Base-by-base conservation (phyloP, 1,140 invertebrate genomes). In the Papilio glaucus region DNA sequence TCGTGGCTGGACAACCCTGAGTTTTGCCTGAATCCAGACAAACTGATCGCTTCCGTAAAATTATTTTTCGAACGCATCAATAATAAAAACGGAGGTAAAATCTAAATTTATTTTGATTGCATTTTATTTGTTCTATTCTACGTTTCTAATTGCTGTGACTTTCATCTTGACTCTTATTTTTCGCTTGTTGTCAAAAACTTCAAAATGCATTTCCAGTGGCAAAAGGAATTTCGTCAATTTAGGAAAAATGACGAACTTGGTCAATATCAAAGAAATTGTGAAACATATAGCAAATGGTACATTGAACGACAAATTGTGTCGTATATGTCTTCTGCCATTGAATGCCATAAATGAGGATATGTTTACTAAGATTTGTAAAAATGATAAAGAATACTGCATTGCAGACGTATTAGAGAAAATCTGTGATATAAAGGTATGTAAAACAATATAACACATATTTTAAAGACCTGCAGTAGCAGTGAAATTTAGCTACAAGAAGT, bases 261-360 rank as follows among this genome's bases (percentile, higher is more conserved):
- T 87, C 61, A 81, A 88, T 73, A 53, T 85, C 60, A 87, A 85
- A 71, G 65, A 80, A 69, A 75, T 92, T 29, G 65, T 92, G 21
- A 87, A 88, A 77, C 84, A 88, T 61, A 72, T 92, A 26, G 80
- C 81, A 62, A 87, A 92, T 75, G 88, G 88, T 18, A 87, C 82
- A 63, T 74, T 91, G 24, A 79, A 72, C 15, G 77, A 87, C 33
- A 85, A 87, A 39, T 78, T 89, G 39, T 92, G 90, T 72, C 70
- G 82, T 63, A 80, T 89, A 67, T 92, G 90, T 77, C 82, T 92
- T 6, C 10, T 49, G 15, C 85, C 83, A 2, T 70, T 91, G 41
- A 60, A 72, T 12, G 83, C 77, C 24, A 24, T 74, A 57, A 81
- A 76, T 73, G 86, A 89, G 65, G 83, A 91, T 79, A 80, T 86